These are phyloP conservation scores for Trissoscelio sp. DNA, from an alignment of 2,888 invertebrate species.

Conservation along the genomic window DNA sequence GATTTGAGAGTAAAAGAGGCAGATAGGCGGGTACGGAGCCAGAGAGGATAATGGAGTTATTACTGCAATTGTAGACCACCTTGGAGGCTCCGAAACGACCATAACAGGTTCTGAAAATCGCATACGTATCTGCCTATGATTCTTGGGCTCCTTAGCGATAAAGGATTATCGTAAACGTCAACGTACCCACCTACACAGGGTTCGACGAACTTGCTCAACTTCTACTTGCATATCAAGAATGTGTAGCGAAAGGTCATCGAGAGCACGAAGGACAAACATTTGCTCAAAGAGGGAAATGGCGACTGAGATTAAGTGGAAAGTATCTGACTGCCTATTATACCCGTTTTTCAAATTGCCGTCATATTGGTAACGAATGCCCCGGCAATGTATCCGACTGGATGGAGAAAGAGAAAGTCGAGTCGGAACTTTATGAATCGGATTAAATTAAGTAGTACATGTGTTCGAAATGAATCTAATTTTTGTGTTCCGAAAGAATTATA, in stretches of 20 bases:
- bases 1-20: constrained; percentile 83
- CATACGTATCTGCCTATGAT: constrained; percentile 80
- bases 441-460: constrained; percentile 23
- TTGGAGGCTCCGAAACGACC: constrained; percentile 82
- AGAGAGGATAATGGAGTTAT: constrained; percentile 84
- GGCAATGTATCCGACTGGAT: constrained; percentile 13
- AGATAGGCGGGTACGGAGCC: constrained; percentile 82
- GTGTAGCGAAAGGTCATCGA: constrained; percentile 64
- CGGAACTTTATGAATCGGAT: constrained; percentile 8
- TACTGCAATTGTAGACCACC: constrained; percentile 84
- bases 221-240: constrained; percentile 62
- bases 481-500: neutral
- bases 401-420: constrained; percentile 39
- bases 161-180: constrained; percentile 78
- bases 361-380: neutral
- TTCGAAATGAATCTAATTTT: constrained; percentile 21
- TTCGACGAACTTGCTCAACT: constrained; percentile 66
- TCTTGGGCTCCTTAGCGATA: constrained; percentile 80
- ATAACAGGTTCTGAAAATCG: constrained; percentile 83
- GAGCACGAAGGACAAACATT: constrained; percentile 62
- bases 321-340: constrained; percentile 16
- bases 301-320: constrained; percentile 40
- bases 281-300: constrained; percentile 22
- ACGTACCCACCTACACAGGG: constrained; percentile 70
- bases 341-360: neutral